A percentile compares a stretch with the other conserved stretches of the same genome.
Conservation (phyloP, 2,113 vertebrate genomes). For the Nothobranchius kuhntae region DNA sequence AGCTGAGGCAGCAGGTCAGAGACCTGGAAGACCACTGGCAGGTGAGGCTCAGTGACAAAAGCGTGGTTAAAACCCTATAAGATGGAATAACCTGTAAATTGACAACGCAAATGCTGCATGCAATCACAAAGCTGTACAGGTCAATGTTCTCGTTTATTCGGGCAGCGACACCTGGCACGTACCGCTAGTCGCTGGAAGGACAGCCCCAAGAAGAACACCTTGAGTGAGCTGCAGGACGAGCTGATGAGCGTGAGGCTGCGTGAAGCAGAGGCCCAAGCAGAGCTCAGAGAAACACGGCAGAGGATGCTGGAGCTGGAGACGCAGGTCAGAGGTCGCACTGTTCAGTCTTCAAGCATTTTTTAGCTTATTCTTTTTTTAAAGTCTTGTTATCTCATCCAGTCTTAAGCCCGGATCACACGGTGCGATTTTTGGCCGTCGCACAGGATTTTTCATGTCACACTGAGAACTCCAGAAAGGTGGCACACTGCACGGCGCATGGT, state of each 20-base stretch:
- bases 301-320: slow-evolving; percentile 95
- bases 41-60: slow-evolving; percentile 70
- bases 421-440: too few species aligned
- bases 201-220: slow-evolving; percentile 86
- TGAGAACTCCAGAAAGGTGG: too few species aligned
- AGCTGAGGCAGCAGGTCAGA: slow-evolving; percentile 90
- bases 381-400: too few species aligned
- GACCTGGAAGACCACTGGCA: slow-evolving; percentile 98
- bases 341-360: not conserved
- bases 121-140: not conserved
- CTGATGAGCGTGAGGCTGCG: slow-evolving; percentile 92
- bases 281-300: slow-evolving; percentile 90
- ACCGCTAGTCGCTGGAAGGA: slow-evolving; percentile 95
- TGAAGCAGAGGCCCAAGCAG: slow-evolving; percentile 94
- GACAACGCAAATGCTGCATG: not conserved
- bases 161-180: slow-evolving; percentile 90
- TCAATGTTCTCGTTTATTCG: not conserved
- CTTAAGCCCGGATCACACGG: too few species aligned
- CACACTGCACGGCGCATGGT: too few species aligned
- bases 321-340: slow-evolving; percentile 79
- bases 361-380: too few species aligned
- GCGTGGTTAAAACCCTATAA: too few species aligned
- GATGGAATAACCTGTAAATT: too few species aligned
- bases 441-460: too few species aligned
- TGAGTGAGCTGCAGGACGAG: slow-evolving; percentile 94